Base-by-base conservation (phyloP, 1,140 invertebrate genomes). In the Dendroctonus ponderosae region DNA sequence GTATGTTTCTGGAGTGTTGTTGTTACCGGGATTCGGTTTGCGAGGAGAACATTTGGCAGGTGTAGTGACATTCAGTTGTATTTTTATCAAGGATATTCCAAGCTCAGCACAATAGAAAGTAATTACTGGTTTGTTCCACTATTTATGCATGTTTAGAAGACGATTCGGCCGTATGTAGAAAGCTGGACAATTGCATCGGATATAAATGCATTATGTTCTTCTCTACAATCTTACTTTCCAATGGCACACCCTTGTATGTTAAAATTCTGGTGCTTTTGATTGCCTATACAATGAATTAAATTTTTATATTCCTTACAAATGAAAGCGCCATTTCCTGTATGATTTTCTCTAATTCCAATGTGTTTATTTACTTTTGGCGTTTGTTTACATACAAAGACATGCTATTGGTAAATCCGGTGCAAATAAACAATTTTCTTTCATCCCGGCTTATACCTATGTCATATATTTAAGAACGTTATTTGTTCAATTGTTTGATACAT, bases 21-120 rank as follows among this genome's bases (percentile, higher is more conserved):
- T 26, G 1, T 26, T 26, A 26, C 26, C 26, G 26, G 26, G 42
- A 37, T 46, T 48, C n/a, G 42, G 6, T 9, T 46, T 9, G 42
- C n/a, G n/a, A 8, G 14, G 9, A 59, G 48, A 59, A 12, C 57
- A 59, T 62, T 50, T 62, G 49, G 59, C 50, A 38, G 37, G 48
- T 50, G 39, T 12, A 50, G 59, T 62, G 59, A 62, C 59, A 49
- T 62, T 62, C 39, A 40, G 48, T 51, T n/a, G 46, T 62, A 62
- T 62, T 62, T 61, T 62, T 62, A n/a, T 51, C 59, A 62, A 62
- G 59, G 59, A 62, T 62, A 37, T 57, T 57, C 48, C 38, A 51
- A 41, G 37, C 59, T 51, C 59, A 39, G 37, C 59, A 51, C 51
- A 62, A 39, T 50, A 51, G 48, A 62, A 62, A 51, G 46, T 62